Conservation (phyloP, 2,797 vertebrate species). For the Catharus ustulatus region DNA sequence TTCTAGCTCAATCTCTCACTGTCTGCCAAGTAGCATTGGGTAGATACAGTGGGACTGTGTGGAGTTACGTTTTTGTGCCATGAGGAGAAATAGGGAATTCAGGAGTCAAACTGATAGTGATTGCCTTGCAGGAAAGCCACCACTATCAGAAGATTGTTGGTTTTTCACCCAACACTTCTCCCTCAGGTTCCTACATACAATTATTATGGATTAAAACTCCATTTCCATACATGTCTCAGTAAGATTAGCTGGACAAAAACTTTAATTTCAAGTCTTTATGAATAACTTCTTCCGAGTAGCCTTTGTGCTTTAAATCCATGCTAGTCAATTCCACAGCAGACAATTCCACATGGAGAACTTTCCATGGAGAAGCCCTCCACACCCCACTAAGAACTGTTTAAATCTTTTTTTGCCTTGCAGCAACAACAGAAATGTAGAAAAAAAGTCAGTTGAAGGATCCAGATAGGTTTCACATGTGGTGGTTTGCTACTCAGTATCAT, state of each 20-base stretch:
- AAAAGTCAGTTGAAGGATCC: not conserved
- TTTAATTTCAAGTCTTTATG: not conserved
- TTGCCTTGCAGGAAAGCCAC: not conserved
- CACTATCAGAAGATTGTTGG: not conserved
- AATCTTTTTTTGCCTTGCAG: not conserved
- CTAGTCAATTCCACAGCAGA: not conserved
- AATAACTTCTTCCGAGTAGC: not conserved
- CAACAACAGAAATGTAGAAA: not conserved
- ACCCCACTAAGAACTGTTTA: not conserved
- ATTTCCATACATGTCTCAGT: not conserved
- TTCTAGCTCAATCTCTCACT: not conserved
- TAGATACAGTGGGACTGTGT: not conserved
- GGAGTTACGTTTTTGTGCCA: not conserved
- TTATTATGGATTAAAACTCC: not conserved
- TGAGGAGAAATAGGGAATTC: not conserved
- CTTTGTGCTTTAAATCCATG: not conserved
- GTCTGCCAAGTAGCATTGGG: fast-evolving
- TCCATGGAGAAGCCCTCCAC: not conserved
- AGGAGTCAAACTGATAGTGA: fast-evolving
- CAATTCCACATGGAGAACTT: not conserved
- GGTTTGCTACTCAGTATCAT: not conserved
- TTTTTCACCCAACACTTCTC: not conserved
- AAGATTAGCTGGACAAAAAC: not conserved
- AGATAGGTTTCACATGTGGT: not conserved
- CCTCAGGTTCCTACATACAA: not conserved